A percentile compares a stretch with the other conserved stretches of the same genome.
Conservation (phyloP, 53 echinoderm and acorn worm genomes). For the Temnopleurus reevesii region DNA sequence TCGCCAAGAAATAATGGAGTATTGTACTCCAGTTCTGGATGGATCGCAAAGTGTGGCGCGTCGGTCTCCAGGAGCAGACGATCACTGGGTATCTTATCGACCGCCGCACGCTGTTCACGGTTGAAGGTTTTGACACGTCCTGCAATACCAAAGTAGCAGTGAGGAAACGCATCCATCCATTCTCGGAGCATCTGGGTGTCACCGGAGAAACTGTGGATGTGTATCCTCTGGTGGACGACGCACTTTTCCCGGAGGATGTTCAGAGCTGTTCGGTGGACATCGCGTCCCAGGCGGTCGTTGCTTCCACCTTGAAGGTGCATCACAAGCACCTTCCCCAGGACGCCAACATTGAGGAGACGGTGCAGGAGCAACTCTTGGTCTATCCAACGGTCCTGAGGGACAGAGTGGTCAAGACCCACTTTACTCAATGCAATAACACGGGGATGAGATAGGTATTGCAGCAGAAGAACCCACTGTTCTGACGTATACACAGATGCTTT, state of each 20-base stretch:
- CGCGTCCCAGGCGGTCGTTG: not conserved
- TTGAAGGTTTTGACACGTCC: not conserved
- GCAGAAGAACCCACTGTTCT: too few relatives aligned
- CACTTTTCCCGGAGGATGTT: not conserved
- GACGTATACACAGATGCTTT: too few relatives aligned
- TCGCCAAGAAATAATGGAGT: not conserved
- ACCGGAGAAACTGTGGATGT: not conserved
- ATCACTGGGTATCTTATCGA: not conserved
- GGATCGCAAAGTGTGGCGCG: not conserved
- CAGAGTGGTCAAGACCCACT: not conserved
- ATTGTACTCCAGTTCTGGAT: not conserved
- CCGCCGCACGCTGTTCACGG: not conserved
- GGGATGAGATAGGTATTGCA: too few relatives aligned
- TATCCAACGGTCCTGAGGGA: not conserved
- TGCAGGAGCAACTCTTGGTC: not conserved
- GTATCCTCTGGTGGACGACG: not conserved
- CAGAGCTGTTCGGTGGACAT: not conserved
- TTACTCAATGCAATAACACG: not conserved
- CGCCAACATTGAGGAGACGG: not conserved
- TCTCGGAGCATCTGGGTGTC: not conserved
- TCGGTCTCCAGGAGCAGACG: conserved; percentile 15
- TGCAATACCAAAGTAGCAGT: not conserved
- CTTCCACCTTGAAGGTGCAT: not conserved
- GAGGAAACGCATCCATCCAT: not conserved
- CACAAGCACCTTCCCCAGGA: not conserved